phyloP scores from a whole-genome alignment of 1,140 invertebrate genomes.

The Penaeus chinensis region DNA sequence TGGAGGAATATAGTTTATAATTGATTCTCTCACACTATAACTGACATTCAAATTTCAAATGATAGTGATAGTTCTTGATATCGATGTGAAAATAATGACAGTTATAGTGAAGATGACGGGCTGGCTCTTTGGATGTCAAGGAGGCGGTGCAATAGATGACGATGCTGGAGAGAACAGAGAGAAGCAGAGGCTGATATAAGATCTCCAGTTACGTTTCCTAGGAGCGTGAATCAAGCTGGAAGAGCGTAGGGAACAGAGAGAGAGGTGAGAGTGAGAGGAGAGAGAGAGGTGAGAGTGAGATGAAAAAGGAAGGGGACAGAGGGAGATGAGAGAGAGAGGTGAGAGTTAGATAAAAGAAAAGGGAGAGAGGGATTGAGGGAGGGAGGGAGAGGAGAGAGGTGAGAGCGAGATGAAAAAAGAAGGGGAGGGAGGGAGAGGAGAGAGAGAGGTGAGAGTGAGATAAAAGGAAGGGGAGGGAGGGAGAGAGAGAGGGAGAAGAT shows the following conservation, averaged over 20 bases:
- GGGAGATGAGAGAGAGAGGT: background rate
- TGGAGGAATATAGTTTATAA: no score
- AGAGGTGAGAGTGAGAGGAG: background rate
- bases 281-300: background rate
- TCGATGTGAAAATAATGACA: no score
- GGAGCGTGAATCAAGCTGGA: background rate
- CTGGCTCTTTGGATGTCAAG: background rate
- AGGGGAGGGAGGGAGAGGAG: background rate
- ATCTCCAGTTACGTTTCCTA: no score
- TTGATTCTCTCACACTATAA: no score
- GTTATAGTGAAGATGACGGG: background rate
- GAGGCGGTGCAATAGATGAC: background rate
- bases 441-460: background rate
- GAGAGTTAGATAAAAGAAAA: background rate
- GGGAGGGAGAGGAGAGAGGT: background rate
- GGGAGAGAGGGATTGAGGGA: background rate
- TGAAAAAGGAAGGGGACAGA: background rate
- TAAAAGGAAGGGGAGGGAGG: background rate
- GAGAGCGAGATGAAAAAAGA: background rate
- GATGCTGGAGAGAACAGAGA: background rate
- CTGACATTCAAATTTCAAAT: no score
- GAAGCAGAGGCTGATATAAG: background rate
- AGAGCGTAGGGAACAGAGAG: background rate
- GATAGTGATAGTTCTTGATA: no score
- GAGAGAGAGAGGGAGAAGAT: conserved; percentile 15